A percentile compares a stretch with the other conserved stretches of the same genome.
Conservation (phyloP, 2,888 invertebrate species). For the Apoderus coryli region DNA sequence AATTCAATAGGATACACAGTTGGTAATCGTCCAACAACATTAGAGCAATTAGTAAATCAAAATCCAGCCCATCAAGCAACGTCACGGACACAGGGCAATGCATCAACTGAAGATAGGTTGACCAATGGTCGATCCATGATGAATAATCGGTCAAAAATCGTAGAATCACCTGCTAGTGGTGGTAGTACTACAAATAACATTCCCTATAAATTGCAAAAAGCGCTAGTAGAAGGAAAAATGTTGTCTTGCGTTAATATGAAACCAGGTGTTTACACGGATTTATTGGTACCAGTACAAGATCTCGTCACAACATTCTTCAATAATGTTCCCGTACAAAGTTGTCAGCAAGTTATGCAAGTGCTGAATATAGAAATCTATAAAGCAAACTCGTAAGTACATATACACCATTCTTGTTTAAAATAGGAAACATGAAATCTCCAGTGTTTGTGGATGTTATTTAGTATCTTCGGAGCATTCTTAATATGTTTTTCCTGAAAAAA, state of each 20-base stretch:
- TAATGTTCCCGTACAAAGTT: conserved; percentile 54
- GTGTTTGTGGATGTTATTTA: too few species aligned
- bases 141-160: conserved; percentile 10
- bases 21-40: too few species aligned
- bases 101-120: conserved; percentile 22
- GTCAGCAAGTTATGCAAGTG: conserved; percentile 68
- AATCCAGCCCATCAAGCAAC: conserved; percentile 32
- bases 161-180: conserved; percentile 6
- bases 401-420: conserved; percentile 9
- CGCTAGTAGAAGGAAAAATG: conserved; percentile 64
- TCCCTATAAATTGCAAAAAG: conserved; percentile 63
- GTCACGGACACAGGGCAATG: conserved; percentile 25
- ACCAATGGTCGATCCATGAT: conserved; percentile 24
- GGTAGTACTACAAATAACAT: conserved; percentile 46
- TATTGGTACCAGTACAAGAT: conserved; percentile 70
- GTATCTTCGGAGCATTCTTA: too few species aligned
- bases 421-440: too few species aligned
- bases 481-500: too few species aligned
- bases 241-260: conserved; percentile 79
- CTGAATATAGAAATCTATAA: conserved; percentile 65
- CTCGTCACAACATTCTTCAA: conserved; percentile 71
- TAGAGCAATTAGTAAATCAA: conserved; percentile 27
- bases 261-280: conserved; percentile 66
- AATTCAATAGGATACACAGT: too few species aligned
- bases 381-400: conserved; percentile 60